Base-by-base conservation (phyloP, 2,888 invertebrate genomes). In the Choristoneura rosaceana region DNA sequence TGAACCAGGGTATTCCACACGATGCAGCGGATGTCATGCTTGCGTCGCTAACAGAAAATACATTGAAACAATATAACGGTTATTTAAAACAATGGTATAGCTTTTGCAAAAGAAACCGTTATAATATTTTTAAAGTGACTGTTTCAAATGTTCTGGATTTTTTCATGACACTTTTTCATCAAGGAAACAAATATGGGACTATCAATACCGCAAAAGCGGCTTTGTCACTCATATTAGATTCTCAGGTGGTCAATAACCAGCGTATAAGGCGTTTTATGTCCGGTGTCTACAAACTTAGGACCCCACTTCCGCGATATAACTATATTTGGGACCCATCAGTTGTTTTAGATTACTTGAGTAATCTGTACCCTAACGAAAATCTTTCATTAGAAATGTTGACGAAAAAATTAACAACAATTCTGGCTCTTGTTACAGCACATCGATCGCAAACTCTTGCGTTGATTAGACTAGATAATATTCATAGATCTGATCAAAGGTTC, bases 381-480 rank as follows among this genome's bases (percentile, higher is more conserved):
- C 43, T 43, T 43, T 43, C 43, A 10, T 43, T 43, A 43, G 43
- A 43, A 9, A 9, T 43, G 9, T 59, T 14, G 38, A 34, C 34
- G n/a, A 34, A 38, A 59, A 34, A 59, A n/a, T 4, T 59, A 38
- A 14, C 34, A 10, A 59, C 59, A 4, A 33, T 59, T 7, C 8
- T 59, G 34, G 59, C 59, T n/a, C 59, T 59, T 7, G 34, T 59
- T 34, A 59, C 59, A n/a, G 59, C 59, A 38, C 59, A 43, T 43
- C 43, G 43, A 43, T 43, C 43, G 43, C 43, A 43, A 43, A 43
- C 43, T 60, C 15, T 60, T 60, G 38, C 59, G n/a, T 38, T 60
- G n/a, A 33, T 60, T n/a, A 60, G 34, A 38, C 38, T 60, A 38
- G 10, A 7, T 34, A 60, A 60, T 7, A 34, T 60, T 60, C 33